Evolutionary conservation across 2,797 vertebrate species (phyloP), one percentile per base, ranked within the genome.

Genomic region (Pangasius sanitwongsei): DNA sequence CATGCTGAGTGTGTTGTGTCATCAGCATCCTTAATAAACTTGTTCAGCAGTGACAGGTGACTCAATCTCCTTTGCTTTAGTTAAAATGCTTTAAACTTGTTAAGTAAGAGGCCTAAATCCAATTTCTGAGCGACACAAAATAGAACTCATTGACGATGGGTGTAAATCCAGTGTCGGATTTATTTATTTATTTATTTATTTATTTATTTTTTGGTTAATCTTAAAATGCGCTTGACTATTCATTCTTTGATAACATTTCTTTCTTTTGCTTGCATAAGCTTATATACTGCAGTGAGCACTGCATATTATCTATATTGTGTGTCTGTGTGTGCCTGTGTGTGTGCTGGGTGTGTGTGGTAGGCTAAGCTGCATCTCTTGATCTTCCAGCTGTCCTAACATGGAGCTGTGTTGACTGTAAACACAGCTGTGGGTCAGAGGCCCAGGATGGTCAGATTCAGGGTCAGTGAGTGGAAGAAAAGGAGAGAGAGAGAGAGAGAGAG

Each of bases 371-470:
- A 20, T 95, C 92, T 95, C 94, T 95, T 96, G 93, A 95, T 96
- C 95, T 94, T 94, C 94, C 96, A 96, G 96, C 96, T 96, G 96
- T 96, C 95, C 95, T 96, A 96, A 96, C 95, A 96, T 94, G 94
- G 93, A 92, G 94, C 94, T 94, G 92, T 96, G 95, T 96, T 97
- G 95, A 96, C 95, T 96, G 95, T 96, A 96, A 96, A 96, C 95
- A 96, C 96, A 96, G 96, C 96, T 97, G 96, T 95, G 96, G 96
- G 96, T 96, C 95, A 95, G 91, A 94, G 94, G 94, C 86, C 65
- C 87, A 95, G 94, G 92, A 94, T 93, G 92, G 95, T 95, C 94
- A 89, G 93, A 96, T 93, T 94, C 81, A 78, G 93, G 93, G 92
- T 93, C 94, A 91, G 41, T 69, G 81, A 77, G 12, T 74, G 55